Evolutionary conservation across 2,888 invertebrate genomes (phyloP).

Genomic region (Agrypnus murinus): DNA sequence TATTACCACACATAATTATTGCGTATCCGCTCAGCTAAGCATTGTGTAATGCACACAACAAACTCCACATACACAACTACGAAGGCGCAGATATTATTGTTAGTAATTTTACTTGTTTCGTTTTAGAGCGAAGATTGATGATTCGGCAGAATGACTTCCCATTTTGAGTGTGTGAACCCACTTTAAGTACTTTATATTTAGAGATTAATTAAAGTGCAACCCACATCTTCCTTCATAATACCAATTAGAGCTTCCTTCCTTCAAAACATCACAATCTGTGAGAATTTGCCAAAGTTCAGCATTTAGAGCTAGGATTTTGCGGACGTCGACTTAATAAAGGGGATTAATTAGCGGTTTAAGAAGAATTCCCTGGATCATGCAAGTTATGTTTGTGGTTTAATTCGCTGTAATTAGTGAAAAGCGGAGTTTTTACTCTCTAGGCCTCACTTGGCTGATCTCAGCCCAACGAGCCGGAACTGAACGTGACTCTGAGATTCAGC

Average conservation of each 20-base stretch:
- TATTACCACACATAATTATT: too few species aligned
- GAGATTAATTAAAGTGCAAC: conserved; percentile 49
- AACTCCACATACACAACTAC: neutral
- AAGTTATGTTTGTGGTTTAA: conserved; percentile 60
- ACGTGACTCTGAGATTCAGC: conserved; percentile 54
- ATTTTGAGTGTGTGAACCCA: conserved; percentile 47
- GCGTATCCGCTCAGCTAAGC: too few species aligned
- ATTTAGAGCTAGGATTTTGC: conserved; percentile 50
- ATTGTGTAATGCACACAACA: too few species aligned
- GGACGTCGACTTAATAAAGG: conserved; percentile 58
- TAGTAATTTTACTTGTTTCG: conserved; percentile 2
- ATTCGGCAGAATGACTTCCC: conserved; percentile 39
- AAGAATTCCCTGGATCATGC: conserved; percentile 60
- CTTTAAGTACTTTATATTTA: conserved; percentile 46
- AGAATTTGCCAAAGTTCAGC: conserved; percentile 50
- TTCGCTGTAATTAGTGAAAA: conserved; percentile 57
- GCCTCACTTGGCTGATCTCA: conserved; percentile 55
- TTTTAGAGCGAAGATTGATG: conserved; percentile 39
- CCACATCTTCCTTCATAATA: conserved; percentile 47
- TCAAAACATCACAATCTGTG: conserved; percentile 49
- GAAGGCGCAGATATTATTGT: conserved; percentile 19
- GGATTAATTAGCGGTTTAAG: conserved; percentile 62
- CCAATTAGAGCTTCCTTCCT: conserved; percentile 52
- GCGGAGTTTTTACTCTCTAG: conserved; percentile 55
- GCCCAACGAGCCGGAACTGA: conserved; percentile 55